A percentile compares a stretch with the other conserved stretches of the same genome.
Evolutionary conservation across 2,888 invertebrate species (phyloP).

Genomic region (Parapristionchus giblindavisi): DNA sequence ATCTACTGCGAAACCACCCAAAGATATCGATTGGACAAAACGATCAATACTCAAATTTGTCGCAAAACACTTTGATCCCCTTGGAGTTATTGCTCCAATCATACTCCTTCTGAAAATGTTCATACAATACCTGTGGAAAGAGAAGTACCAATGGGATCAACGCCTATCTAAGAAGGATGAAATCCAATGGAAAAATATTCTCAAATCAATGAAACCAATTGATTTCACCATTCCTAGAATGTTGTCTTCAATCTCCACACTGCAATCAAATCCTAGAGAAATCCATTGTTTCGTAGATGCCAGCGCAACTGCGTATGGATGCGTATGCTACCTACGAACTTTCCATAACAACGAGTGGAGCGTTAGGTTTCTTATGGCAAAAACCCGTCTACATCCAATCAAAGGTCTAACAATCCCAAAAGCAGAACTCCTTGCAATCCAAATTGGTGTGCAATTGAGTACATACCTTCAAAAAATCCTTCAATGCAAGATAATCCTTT

Average conservation of each 20-base stretch:
- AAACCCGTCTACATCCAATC: too few species aligned
- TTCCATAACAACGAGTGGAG: too few species aligned
- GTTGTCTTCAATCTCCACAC: not conserved
- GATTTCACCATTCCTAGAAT: not conserved
- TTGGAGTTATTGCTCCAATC: constrained; percentile 58
- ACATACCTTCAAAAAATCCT: too few species aligned
- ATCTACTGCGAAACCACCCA: not conserved
- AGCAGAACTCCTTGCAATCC: too few species aligned
- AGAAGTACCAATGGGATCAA: constrained; percentile 26
- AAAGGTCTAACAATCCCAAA: too few species aligned
- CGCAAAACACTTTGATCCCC: constrained; percentile 56
- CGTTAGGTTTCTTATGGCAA: too few species aligned
- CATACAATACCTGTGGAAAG: constrained; percentile 58
- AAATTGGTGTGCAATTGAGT: too few species aligned
- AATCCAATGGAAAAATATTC: not conserved
- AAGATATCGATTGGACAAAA: not conserved
- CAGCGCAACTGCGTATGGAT: constrained; percentile 37
- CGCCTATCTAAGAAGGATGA: not conserved
- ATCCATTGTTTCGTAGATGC: constrained; percentile 39
- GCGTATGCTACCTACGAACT: constrained; percentile 20
- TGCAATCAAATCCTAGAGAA: not conserved
- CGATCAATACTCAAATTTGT: not conserved
- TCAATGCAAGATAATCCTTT: too few species aligned
- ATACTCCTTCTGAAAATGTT: constrained; percentile 57
- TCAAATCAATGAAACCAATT: not conserved